phyloP scores from a whole-genome alignment of 2,888 invertebrate species.

The Abrostola triplasia region DNA sequence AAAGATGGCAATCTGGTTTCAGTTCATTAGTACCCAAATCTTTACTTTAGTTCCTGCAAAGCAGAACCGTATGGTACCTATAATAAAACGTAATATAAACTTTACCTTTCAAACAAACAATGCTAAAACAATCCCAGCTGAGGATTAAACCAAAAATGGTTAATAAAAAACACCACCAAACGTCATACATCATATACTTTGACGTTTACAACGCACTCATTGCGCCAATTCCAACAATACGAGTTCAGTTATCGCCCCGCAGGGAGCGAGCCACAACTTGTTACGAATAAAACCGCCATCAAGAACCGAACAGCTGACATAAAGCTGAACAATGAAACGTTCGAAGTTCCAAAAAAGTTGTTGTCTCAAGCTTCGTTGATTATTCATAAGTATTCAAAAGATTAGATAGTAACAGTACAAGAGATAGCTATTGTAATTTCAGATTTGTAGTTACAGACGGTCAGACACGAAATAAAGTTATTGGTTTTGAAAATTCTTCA shows the following conservation, averaged over 20 bases:
- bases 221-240: slow-evolving; percentile 43
- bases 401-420: not conserved
- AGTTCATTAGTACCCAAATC: too few relatives aligned
- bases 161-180: slow-evolving; percentile 23
- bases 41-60: too few relatives aligned
- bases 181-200: slow-evolving; percentile 29
- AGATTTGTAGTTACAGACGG: not conserved
- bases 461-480: not conserved
- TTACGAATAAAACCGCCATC: slow-evolving; percentile 42
- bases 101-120: too few relatives aligned
- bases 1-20: too few relatives aligned
- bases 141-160: slow-evolving; percentile 12
- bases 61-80: too few relatives aligned
- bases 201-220: slow-evolving; percentile 44
- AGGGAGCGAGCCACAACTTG: slow-evolving; percentile 42
- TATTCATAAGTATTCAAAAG: slow-evolving; percentile 1
- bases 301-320: slow-evolving; percentile 29
- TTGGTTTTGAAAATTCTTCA: not conserved
- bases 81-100: too few relatives aligned
- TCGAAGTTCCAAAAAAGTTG: slow-evolving; percentile 33
- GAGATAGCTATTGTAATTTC: not conserved
- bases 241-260: slow-evolving; percentile 37
- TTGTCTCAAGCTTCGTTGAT: slow-evolving; percentile 8
- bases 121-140: not conserved
- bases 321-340: slow-evolving; percentile 44